A percentile compares a stretch with the other conserved stretches of the same genome.
Evolutionary conservation across 1,140 invertebrate genomes (phyloP).

Genomic region (Drosophila sp.): DNA sequence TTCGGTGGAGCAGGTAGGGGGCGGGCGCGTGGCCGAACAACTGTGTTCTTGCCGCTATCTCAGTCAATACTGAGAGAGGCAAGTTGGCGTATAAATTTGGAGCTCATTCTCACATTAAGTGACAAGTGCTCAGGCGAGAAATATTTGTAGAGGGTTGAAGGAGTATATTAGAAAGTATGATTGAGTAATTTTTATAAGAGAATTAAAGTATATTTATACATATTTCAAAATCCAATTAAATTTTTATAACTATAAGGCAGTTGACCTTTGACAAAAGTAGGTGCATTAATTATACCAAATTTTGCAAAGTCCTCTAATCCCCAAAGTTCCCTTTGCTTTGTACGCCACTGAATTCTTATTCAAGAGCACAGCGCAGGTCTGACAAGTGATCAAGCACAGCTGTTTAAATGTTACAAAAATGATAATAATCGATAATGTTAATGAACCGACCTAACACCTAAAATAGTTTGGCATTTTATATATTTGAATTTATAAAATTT

Average conservation of each 20-base stretch:
- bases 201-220: not conserved
- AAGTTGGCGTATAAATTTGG: slow-evolving; percentile 1
- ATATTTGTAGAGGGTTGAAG: not conserved
- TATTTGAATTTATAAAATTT: not conserved
- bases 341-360: not conserved
- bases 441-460: not conserved
- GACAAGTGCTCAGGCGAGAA: not conserved
- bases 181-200: no score
- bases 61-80: slow-evolving; percentile 6
- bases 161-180: not conserved
- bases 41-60: slow-evolving; percentile 5
- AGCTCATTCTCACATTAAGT: not conserved
- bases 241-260: not conserved
- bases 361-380: not conserved
- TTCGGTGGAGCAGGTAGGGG: not conserved
- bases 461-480: not conserved
- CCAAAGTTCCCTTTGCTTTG: not conserved
- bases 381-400: slow-evolving; percentile 1
- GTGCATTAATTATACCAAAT: no score
- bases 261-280: not conserved
- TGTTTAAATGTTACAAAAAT: not conserved
- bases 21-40: not conserved
- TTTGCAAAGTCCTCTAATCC: not conserved
- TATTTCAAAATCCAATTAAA: not conserved
- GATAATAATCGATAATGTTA: not conserved